These are phyloP conservation scores for Papio anubis DNA, from an alignment of 2,113 vertebrate species.

Conservation along the genomic window DNA sequence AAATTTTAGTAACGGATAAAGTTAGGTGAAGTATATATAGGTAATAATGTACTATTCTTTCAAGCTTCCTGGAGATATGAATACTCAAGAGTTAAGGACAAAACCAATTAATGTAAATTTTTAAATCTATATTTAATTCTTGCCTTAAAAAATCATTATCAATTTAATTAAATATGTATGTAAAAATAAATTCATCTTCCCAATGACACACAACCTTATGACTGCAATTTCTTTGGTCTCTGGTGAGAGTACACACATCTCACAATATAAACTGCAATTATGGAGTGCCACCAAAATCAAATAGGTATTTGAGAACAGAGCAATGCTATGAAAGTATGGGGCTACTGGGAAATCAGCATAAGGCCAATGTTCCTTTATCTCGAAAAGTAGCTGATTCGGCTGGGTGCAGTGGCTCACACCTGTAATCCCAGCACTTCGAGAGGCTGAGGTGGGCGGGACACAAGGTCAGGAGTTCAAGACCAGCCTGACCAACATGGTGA, in stretches of 20 bases:
- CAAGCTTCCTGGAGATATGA: background rate
- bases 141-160: background rate
- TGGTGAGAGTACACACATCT: background rate
- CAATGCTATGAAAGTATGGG: background rate
- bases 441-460: too few species aligned
- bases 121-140: background rate
- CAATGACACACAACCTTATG: background rate
- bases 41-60: background rate
- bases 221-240: background rate
- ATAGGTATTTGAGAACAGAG: background rate
- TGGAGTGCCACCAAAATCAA: background rate
- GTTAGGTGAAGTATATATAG: background rate
- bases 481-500: too few species aligned
- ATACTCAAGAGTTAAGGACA: background rate
- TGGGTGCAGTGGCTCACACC: too few species aligned
- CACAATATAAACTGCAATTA: constrained; percentile 17
- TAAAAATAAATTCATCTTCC: constrained; percentile 35
- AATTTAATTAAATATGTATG: background rate
- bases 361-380: background rate
- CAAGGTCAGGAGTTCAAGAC: too few species aligned
- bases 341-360: background rate
- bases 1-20: constrained; percentile 2
- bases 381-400: background rate
- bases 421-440: too few species aligned
- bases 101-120: background rate